Base-by-base conservation (phyloP, 2,113 vertebrate species). In the Lepus europaeus region DNA sequence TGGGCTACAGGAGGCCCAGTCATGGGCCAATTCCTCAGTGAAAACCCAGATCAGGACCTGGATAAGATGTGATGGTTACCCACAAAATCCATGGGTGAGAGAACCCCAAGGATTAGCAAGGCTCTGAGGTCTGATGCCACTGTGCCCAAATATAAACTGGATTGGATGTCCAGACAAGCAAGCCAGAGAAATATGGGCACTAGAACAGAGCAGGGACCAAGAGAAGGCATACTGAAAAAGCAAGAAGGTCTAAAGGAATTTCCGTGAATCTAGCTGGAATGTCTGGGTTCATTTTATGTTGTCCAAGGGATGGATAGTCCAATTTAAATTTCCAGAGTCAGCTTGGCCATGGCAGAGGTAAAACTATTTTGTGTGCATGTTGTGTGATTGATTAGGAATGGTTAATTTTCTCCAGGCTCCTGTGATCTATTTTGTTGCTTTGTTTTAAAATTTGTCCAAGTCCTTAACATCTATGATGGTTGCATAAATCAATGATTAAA, bases 401-500 rank as follows among this genome's bases (percentile, higher is more conserved):
- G 25, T 68, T 93, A 66, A 49, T 25, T 72, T 68, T 56, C 56
- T 64, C 56, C 20, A 51, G 76, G 64, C 6, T 82, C 83, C 82
- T 53, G 80, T n/a, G 59, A 64, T 86, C 70, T 89, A 14, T 53
- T 90, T 95, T 87, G 22, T 49, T 39, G 63, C 20, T 27, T 86
- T 78, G 39, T 19, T 29, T 39, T 5, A 72, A 86, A 86, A 80
- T 2, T 17, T n/a, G 45, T 82, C 69, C 53, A 80, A 89, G 10
- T 90, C 29, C 25, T 59, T 19, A 90, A 87, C 68, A 87, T 27
- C 45, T 95, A 8, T 39, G 61, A 29, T 86, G 33, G 36, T 39
- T 79, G 23, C n/a, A 89, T 3, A 16, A n/a, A 59, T 23, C 31
- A 90, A 70, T 66, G 72, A 94, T 90, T 95, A 94, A 90, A 84